These are phyloP conservation scores for Drosophila nr. perissopoda DNA, from an alignment of 2,888 invertebrate species.

Conservation along the genomic window DNA sequence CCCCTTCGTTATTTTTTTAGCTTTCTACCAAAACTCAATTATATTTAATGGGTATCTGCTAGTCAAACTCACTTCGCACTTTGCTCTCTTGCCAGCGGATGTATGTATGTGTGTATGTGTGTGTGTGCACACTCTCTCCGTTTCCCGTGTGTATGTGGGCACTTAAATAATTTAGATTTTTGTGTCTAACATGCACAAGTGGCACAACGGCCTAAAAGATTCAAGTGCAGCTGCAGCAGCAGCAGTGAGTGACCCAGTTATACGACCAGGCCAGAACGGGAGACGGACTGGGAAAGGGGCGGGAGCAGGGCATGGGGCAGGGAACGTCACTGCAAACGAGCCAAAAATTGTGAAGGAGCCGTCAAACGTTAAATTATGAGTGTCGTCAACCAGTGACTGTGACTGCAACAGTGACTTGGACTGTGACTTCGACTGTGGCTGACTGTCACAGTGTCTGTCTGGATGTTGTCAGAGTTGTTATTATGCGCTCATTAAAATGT, in stretches of 20 bases:
- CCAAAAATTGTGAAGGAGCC: slow-evolving; percentile 44
- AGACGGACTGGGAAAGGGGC: neutral
- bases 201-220: slow-evolving; percentile 79
- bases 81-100: slow-evolving; percentile 9
- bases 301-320: neutral
- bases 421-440: slow-evolving; percentile 25
- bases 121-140: neutral
- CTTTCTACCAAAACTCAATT: no score
- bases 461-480: slow-evolving; percentile 45
- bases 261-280: slow-evolving; percentile 3
- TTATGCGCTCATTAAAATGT: slow-evolving; percentile 81
- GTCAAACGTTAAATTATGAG: slow-evolving; percentile 35
- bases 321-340: slow-evolving; percentile 10
- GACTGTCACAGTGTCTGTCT: slow-evolving; percentile 18
- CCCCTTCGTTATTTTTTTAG: neutral
- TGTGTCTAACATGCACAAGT: slow-evolving; percentile 82
- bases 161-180: slow-evolving; percentile 82
- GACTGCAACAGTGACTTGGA: slow-evolving; percentile 12
- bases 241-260: slow-evolving; percentile 77
- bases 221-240: slow-evolving; percentile 72
- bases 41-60: slow-evolving; percentile 9
- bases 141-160: slow-evolving; percentile 43
- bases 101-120: neutral
- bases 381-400: slow-evolving; percentile 44
- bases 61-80: neutral